Evolutionary conservation across 2,113 vertebrate species (phyloP).

Genomic region (Indicator indicator): DNA sequence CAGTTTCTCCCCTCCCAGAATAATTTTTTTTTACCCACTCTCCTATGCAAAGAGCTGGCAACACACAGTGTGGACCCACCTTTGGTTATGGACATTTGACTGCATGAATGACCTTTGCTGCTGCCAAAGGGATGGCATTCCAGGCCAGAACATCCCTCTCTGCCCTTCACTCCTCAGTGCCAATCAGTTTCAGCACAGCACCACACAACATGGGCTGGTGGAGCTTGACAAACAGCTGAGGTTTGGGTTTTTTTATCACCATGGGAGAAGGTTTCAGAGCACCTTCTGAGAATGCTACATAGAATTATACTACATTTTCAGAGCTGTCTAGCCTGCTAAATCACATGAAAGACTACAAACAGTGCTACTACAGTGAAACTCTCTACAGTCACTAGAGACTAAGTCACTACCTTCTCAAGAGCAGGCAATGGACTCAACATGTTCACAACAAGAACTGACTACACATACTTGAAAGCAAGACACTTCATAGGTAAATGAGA

Average conservation of each 20-base stretch:
- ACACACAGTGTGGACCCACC: background rate
- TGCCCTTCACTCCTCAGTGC: background rate
- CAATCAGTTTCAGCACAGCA: background rate
- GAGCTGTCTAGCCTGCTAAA: conserved; percentile 1
- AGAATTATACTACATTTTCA: background rate
- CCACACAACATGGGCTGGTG: background rate
- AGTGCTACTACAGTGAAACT: conserved; percentile 8
- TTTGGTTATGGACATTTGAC: background rate
- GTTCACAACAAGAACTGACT: conserved; percentile 15
- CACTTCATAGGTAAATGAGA: background rate
- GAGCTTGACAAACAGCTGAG: conserved; percentile 20
- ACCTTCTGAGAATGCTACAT: background rate
- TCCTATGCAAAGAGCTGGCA: background rate
- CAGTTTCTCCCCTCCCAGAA: background rate
- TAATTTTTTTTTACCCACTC: background rate
- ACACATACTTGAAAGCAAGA: background rate
- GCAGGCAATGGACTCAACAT: background rate
- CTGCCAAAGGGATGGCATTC: background rate
- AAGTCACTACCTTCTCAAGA: background rate
- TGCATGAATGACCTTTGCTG: background rate
- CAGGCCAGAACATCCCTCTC: background rate
- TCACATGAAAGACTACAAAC: background rate
- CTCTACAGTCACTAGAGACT: background rate
- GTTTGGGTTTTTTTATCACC: background rate
- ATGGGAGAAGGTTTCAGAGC: background rate